Conservation (phyloP, 1,140 invertebrate species). For the Aleiodes sp. region DNA sequence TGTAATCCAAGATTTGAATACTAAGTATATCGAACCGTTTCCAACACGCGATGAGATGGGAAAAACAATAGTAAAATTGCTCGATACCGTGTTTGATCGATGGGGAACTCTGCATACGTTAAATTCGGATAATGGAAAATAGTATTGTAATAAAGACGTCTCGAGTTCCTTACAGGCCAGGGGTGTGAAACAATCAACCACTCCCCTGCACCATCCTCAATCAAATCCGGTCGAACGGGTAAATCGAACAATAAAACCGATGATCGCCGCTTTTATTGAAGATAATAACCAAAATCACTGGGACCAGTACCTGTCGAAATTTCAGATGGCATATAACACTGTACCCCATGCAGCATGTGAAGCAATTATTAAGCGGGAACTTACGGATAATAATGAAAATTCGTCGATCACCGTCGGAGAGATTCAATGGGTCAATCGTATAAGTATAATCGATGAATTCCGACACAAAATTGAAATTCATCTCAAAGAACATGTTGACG, state of each 20-base stretch:
- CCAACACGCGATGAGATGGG: slow-evolving; percentile 10
- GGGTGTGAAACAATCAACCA: slow-evolving; percentile 18
- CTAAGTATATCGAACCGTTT: slow-evolving; percentile 30
- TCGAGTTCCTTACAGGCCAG: neutral
- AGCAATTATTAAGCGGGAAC: slow-evolving; percentile 7
- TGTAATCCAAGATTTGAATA: slow-evolving; percentile 26
- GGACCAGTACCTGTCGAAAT: slow-evolving; percentile 21
- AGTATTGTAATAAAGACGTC: slow-evolving; percentile 36
- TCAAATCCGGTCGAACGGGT: slow-evolving; percentile 21
- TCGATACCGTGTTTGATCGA: slow-evolving; percentile 26
- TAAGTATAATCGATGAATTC: slow-evolving; percentile 26
- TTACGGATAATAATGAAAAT: neutral
- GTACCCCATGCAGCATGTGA: slow-evolving; percentile 27
- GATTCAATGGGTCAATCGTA: slow-evolving; percentile 16
- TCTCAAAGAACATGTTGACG: slow-evolving; percentile 9
- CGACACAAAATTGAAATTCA: slow-evolving; percentile 33
- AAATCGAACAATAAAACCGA: slow-evolving; percentile 26
- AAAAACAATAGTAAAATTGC: neutral
- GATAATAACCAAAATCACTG: slow-evolving; percentile 24
- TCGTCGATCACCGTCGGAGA: neutral
- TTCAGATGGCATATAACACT: slow-evolving; percentile 33
- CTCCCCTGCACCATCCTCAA: slow-evolving; percentile 20
- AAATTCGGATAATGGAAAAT: slow-evolving; percentile 24
- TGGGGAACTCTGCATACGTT: slow-evolving; percentile 24
- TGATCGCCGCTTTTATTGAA: slow-evolving; percentile 20